Evolutionary conservation across 2,888 invertebrate species (phyloP).

Genomic region (Cheilosia vernalis): DNA sequence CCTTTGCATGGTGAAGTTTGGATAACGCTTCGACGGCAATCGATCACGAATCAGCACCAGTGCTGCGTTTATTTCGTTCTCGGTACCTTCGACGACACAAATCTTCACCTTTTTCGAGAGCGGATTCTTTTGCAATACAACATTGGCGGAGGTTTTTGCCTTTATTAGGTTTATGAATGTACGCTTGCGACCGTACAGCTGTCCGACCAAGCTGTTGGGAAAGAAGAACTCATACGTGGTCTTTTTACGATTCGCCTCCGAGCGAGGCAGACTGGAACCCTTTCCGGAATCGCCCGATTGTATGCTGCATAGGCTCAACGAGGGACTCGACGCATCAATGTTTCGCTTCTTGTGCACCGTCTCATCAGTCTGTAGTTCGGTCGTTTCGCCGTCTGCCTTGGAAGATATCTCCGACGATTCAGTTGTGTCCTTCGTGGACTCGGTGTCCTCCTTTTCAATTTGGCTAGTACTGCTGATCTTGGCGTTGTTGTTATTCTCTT

Average conservation of each 20-base stretch:
- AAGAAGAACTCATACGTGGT: constrained; percentile 87
- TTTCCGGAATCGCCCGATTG: constrained; percentile 83
- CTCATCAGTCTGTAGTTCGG: constrained; percentile 43
- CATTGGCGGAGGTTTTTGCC: constrained; percentile 90
- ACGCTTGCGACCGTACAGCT: constrained; percentile 93
- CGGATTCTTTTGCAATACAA: constrained; percentile 90
- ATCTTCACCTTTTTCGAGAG: constrained; percentile 90
- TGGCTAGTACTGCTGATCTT: constrained; percentile 77
- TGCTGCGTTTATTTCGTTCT: constrained; percentile 91
- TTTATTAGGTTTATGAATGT: constrained; percentile 92
- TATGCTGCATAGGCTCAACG: constrained; percentile 84
- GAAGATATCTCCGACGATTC: constrained; percentile 11
- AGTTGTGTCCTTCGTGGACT: constrained; percentile 7
- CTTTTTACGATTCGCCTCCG: constrained; percentile 80
- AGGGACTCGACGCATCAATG: constrained; percentile 85
- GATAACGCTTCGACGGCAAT: constrained; percentile 92
- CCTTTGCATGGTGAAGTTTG: constrained; percentile 88
- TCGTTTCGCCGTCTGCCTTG: constrained; percentile 42
- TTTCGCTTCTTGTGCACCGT: constrained; percentile 77
- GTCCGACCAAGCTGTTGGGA: constrained; percentile 91
- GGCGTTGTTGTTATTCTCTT: constrained; percentile 68
- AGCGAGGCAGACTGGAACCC: constrained; percentile 82
- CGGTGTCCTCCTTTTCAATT: constrained; percentile 53
- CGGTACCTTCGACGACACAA: constrained; percentile 92
- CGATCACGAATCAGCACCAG: constrained; percentile 92